A percentile compares a stretch with the other conserved stretches of the same genome.
Conservation (phyloP, 2,888 invertebrate genomes). For the Halictus ligatus region DNA sequence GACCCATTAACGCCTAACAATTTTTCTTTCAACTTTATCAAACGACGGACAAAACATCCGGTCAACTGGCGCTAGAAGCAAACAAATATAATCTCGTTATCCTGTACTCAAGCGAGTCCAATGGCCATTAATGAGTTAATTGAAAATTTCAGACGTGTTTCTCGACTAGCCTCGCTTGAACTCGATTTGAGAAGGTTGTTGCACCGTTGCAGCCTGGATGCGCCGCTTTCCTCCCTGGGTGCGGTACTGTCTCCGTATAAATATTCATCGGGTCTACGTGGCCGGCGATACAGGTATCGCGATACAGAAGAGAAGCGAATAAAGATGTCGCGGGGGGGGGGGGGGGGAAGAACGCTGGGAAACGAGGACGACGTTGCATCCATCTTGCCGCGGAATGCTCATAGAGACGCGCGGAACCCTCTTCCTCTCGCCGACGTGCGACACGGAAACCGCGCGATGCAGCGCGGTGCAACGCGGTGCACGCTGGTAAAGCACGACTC, state of each 20-base stretch:
- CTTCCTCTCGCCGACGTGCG: background rate
- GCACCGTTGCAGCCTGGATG: conserved; percentile 24
- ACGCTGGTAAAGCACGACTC: conserved; percentile 23
- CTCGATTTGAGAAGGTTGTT: conserved; percentile 36
- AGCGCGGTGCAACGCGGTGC: background rate
- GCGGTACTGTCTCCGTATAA: conserved; percentile 50
- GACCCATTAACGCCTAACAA: too few relatives aligned
- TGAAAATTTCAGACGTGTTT: too few relatives aligned
- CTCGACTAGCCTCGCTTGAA: conserved; percentile 1
- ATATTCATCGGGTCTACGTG: conserved; percentile 52
- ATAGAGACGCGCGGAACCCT: conserved; percentile 4
- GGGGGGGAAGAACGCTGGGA: conserved; percentile 20
- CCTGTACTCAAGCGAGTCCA: too few relatives aligned
- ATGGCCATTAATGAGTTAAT: too few relatives aligned
- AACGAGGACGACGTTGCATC: conserved; percentile 44
- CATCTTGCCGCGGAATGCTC: conserved; percentile 50
- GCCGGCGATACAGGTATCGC: conserved; percentile 41
- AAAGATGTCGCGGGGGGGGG: conserved; percentile 43
- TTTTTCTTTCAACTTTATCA: too few relatives aligned
- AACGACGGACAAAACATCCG: too few relatives aligned
- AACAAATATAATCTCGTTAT: too few relatives aligned
- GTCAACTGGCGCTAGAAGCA: too few relatives aligned
- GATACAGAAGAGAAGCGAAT: conserved; percentile 37
- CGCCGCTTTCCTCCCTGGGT: conserved; percentile 23
- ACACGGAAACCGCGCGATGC: conserved; percentile 1